These are phyloP conservation scores for Hybos culiciformis DNA, from an alignment of 2,888 invertebrate genomes.

Conservation along the genomic window DNA sequence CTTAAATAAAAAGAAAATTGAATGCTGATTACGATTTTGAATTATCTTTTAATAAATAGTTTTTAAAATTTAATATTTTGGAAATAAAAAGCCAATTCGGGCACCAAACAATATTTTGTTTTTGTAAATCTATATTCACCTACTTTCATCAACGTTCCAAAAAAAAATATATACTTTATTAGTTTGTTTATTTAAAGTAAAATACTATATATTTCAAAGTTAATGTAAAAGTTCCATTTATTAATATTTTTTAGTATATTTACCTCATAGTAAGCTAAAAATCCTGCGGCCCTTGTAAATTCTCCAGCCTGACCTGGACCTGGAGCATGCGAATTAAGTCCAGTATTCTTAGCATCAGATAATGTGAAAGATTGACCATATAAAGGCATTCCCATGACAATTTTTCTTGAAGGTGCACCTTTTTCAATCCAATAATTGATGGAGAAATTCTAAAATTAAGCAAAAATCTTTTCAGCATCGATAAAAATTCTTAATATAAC, in stretches of 20 bases:
- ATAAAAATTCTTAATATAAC: not conserved
- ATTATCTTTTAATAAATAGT: too few species aligned
- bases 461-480: not conserved
- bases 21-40: not conserved
- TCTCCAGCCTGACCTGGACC: constrained; percentile 73
- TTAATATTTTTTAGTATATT: constrained; percentile 4
- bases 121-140: too few species aligned
- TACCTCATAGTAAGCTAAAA: constrained; percentile 78
- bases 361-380: constrained; percentile 77
- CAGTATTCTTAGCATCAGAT: constrained; percentile 44
- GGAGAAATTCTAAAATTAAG: constrained; percentile 60
- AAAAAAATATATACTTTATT: too few species aligned
- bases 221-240: not conserved
- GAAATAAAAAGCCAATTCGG: too few species aligned
- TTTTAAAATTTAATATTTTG: too few species aligned
- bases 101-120: too few species aligned
- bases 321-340: constrained; percentile 60
- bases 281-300: constrained; percentile 72
- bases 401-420: constrained; percentile 66
- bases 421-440: constrained; percentile 79
- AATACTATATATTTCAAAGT: not conserved
- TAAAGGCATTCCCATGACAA: constrained; percentile 79
- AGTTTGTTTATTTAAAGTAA: too few species aligned
- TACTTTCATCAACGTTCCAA: too few species aligned
- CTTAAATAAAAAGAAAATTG: constrained; percentile 26